phyloP scores from a whole-genome alignment of 2,113 vertebrate species.

The Lates calcarifer region DNA sequence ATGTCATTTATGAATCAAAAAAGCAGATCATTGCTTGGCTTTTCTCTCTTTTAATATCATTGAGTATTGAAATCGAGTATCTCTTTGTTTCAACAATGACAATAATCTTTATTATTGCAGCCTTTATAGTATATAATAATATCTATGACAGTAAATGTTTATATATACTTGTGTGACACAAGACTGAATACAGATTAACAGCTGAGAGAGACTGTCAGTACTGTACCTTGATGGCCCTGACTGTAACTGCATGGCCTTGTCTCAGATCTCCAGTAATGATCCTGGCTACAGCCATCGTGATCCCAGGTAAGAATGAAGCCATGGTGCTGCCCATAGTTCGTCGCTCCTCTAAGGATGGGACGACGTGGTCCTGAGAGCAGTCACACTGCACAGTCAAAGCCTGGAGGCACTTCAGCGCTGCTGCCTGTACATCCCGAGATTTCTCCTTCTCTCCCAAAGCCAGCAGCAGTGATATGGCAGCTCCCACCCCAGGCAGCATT shows the following conservation, averaged over 20 bases:
- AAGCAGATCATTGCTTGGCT: too few species aligned
- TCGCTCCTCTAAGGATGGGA: slow-evolving; percentile 68
- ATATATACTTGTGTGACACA: background rate
- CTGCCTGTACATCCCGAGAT: slow-evolving; percentile 86
- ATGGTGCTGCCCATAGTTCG: slow-evolving; percentile 84
- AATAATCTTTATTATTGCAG: background rate
- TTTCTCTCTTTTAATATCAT: too few species aligned
- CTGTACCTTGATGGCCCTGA: slow-evolving; percentile 85
- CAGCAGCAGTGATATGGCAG: slow-evolving; percentile 90
- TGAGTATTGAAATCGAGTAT: too few species aligned
- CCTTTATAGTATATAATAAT: background rate
- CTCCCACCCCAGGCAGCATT: slow-evolving; percentile 90
- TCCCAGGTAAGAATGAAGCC: slow-evolving; percentile 94
- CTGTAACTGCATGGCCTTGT: slow-evolving; percentile 88
- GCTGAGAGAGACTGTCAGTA: background rate
- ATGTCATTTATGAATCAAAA: background rate
- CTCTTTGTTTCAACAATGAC: background rate
- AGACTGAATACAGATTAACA: background rate
- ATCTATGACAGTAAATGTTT: background rate
- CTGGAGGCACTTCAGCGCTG: slow-evolving; percentile 89
- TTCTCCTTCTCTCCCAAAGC: slow-evolving; percentile 89
- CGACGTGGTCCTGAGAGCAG: slow-evolving; percentile 82
- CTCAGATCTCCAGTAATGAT: slow-evolving; percentile 90
- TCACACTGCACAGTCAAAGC: slow-evolving; percentile 88
- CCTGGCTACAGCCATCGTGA: slow-evolving; percentile 85